Base-by-base conservation (phyloP, 2,113 vertebrate genomes). In the Sorex fumeus region DNA sequence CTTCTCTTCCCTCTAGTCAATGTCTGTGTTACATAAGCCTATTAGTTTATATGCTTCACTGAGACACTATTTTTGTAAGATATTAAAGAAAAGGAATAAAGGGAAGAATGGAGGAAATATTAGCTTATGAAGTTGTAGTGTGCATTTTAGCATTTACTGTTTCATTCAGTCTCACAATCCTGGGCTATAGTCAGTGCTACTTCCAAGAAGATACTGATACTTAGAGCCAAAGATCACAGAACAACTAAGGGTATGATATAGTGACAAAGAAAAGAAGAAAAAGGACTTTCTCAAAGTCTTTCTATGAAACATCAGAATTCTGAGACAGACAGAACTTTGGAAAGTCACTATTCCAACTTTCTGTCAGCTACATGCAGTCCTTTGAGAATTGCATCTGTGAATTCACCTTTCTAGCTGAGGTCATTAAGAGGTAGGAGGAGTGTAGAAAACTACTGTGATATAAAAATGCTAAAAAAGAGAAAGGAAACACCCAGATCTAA, bases 341-440 rank as follows among this genome's bases (percentile, higher is more conserved):
- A 71, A 43, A 8, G 28, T 89, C 19, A 40, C 40, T 50, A 81
- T 57, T 84, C 72, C 60, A 86, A 74, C 47, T 47, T 76, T 15
- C 53, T 9, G 71, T 80, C 57, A 28, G 16, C 9, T n/a, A 30
- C 16, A 50, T 12, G 8, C 67, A 91, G 18, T 57, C 27, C 76
- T 86, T 64, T 25, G 75, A 91, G 25, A 95, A 79, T 18, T 75
- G 75, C 5, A 3, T 89, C 62, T 83, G 28, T 71, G 8, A 3
- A 53, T 53, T 53, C 43, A 34, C 57, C 86, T 71, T 32, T 13
- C 50, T 53, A 36, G n/a, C 67, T 10, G 45, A 88, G 36, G 66
- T 82, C 78, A 95, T 71, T 53, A 40, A 50, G 71, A 2, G 50
- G 11, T 89, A 93, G 84, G 25, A 77, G 53, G 78, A 89, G n/a